Percentiles rank a stretch among this genome's conserved stretches.
Evolutionary conservation across 1,140 invertebrate genomes (phyloP).

Genomic region (Akabosia matsudoensis): DNA sequence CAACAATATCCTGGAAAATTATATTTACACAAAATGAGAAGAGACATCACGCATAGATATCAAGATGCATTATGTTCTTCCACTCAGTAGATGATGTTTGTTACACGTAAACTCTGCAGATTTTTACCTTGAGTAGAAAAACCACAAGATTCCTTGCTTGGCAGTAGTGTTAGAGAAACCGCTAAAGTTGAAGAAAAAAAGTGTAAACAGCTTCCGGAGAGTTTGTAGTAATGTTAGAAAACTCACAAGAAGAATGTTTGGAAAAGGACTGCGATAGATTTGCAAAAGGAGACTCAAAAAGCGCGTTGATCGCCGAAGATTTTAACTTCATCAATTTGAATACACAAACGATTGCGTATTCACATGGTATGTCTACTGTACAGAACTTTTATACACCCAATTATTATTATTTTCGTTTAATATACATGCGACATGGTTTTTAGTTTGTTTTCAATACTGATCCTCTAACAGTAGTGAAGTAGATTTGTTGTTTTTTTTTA

Average conservation of each 20-base stretch:
- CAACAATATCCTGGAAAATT: too few relatives aligned
- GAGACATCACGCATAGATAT: too few relatives aligned
- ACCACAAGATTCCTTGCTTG: too few relatives aligned
- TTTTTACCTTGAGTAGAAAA: too few relatives aligned
- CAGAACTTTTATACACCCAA: neutral
- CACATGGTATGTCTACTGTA: constrained; percentile 7
- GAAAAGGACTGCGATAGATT: neutral
- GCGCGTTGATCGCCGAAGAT: neutral
- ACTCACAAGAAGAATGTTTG: neutral
- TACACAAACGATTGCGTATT: constrained; percentile 1
- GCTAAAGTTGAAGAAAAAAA: too few relatives aligned
- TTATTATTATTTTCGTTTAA: neutral
- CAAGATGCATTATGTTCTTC: too few relatives aligned
- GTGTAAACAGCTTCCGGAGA: too few relatives aligned
- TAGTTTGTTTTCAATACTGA: neutral
- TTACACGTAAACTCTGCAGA: too few relatives aligned
- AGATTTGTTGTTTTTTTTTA: neutral
- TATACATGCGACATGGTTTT: neutral
- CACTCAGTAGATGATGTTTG: too few relatives aligned
- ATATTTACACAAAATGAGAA: too few relatives aligned
- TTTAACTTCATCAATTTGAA: neutral
- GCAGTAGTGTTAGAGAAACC: too few relatives aligned
- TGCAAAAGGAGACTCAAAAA: neutral
- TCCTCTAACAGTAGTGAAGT: neutral
- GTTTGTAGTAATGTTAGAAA: neutral